A percentile compares a stretch with the other conserved stretches of the same genome.
These are phyloP conservation scores for Rhabdomys dilectus DNA, from an alignment of 2,113 vertebrate species.

Conservation along the genomic window DNA sequence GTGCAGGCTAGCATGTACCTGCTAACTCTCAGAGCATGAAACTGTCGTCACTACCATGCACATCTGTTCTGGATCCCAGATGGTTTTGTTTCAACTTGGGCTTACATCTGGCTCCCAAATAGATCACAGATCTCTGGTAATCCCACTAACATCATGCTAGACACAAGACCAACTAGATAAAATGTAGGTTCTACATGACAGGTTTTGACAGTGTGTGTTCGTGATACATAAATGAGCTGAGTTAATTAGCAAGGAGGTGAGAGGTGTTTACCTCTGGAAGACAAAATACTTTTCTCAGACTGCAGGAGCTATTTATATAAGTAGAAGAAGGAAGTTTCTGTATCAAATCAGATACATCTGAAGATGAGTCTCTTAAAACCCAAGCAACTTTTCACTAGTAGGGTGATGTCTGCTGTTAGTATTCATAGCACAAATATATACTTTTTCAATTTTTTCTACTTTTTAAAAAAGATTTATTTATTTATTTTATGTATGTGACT, in stretches of 20 bases:
- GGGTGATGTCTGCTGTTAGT: not conserved
- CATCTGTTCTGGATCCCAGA: not conserved
- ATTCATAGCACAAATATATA: not conserved
- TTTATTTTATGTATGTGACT: too few relatives aligned
- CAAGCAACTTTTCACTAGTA: conserved; percentile 17
- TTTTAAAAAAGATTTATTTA: too few relatives aligned
- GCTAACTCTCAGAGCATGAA: not conserved
- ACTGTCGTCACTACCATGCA: not conserved
- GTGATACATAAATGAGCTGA: not conserved
- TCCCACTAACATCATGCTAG: rapidly evolving
- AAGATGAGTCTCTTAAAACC: not conserved
- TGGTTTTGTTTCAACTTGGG: not conserved
- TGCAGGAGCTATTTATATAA: not conserved
- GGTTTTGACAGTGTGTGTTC: not conserved
- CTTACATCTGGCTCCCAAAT: not conserved
- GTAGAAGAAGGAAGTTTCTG: conserved; percentile 3
- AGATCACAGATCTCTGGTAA: not conserved
- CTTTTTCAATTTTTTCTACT: too few relatives aligned
- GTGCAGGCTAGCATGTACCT: not conserved
- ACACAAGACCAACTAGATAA: not conserved
- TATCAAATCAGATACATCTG: not conserved
- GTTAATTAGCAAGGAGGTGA: conserved; percentile 43
- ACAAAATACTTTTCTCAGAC: conserved; percentile 6
- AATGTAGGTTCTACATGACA: not conserved
- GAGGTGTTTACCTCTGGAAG: conserved; percentile 4